Conservation (phyloP, 2,797 vertebrate genomes). For the Dipus sagitta region DNA sequence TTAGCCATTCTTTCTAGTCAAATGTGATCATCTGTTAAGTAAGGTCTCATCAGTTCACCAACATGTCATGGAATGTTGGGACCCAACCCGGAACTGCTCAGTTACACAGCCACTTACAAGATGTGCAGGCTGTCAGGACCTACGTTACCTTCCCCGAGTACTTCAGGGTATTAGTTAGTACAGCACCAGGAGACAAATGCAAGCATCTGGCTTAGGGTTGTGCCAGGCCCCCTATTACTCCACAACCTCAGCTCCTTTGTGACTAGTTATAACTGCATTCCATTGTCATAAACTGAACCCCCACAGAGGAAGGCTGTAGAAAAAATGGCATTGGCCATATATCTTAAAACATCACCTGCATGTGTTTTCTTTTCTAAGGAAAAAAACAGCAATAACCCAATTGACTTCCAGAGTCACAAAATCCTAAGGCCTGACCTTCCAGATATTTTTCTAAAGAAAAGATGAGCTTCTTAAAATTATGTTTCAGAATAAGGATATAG, state of each 20-base stretch:
- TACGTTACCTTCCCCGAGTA: not conserved
- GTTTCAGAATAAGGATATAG: conserved; percentile 43
- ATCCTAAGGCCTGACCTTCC: conserved; percentile 28
- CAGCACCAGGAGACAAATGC: conserved; percentile 1
- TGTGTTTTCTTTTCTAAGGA: conserved; percentile 17
- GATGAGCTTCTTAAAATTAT: conserved; percentile 49
- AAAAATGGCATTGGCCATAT: conserved; percentile 19
- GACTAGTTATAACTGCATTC: conserved; percentile 35
- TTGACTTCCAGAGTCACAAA: conserved; percentile 60
- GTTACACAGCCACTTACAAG: conserved; percentile 7
- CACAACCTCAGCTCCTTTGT: not conserved
- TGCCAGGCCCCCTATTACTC: not conserved
- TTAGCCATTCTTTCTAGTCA: not conserved
- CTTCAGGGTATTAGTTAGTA: conserved; percentile 4
- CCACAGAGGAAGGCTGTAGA: not conserved
- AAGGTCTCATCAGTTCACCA: not conserved
- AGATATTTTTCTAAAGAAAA: not conserved
- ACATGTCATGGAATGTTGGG: not conserved
- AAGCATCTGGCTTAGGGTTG: not conserved
- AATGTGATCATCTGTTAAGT: not conserved
- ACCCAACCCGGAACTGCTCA: not conserved
- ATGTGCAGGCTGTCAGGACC: not conserved
- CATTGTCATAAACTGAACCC: conserved; percentile 49
- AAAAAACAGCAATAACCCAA: conserved; percentile 43
- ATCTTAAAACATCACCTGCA: conserved; percentile 56